A percentile compares a stretch with the other conserved stretches of the same genome.
phyloP scores from a whole-genome alignment of 2,113 vertebrate genomes.

The Mola mola region DNA sequence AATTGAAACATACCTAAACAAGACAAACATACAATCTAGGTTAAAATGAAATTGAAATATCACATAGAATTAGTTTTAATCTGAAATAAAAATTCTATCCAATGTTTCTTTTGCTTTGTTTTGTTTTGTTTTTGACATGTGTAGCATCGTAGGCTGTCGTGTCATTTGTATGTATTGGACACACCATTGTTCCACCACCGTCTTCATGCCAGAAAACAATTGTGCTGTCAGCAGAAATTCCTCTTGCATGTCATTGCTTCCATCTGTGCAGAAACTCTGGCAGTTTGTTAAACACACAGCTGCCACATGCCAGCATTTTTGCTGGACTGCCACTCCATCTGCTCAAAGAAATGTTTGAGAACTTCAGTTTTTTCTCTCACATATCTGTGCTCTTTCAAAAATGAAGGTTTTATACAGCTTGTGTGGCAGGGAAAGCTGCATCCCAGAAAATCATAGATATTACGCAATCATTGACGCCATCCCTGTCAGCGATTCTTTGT shows the following conservation, averaged over 20 bases:
- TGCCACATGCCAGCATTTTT: conserved; percentile 64
- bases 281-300: conserved; percentile 58
- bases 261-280: conserved; percentile 59
- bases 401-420: too few species aligned
- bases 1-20: too few species aligned
- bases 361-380: too few species aligned
- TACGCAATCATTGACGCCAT: too few species aligned
- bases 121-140: neutral
- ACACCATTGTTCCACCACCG: neutral
- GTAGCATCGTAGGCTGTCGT: neutral
- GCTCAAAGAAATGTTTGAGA: conserved; percentile 12
- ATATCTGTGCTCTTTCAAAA: too few species aligned
- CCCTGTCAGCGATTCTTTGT: too few species aligned
- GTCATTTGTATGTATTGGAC: neutral
- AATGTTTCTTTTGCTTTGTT: neutral
- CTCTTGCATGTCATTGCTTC: conserved; percentile 62
- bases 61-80: too few species aligned
- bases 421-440: too few species aligned
- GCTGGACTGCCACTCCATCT: conserved; percentile 60
- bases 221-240: conserved; percentile 59
- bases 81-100: too few species aligned
- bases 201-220: conserved; percentile 14
- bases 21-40: too few species aligned
- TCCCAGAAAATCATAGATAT: too few species aligned
- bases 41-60: too few species aligned